These are phyloP conservation scores for Phrynocephalus forsythii DNA, from an alignment of 2,797 vertebrate genomes.

Conservation along the genomic window DNA sequence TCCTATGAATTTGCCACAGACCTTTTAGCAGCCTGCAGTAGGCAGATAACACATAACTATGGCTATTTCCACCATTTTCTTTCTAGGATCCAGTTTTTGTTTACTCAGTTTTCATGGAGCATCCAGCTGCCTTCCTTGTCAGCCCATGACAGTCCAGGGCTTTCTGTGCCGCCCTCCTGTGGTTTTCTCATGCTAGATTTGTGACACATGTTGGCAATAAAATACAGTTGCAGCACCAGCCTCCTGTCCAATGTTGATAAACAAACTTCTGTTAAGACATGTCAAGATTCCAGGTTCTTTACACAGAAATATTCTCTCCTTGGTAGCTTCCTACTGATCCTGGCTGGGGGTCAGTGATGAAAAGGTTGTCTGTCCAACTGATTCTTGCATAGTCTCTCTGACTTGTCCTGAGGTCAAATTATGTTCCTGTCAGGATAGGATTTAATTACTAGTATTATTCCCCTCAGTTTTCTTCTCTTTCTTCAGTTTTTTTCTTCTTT, in stretches of 20 bases:
- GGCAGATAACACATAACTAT: background rate
- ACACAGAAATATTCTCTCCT: too few species aligned
- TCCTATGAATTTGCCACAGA: background rate
- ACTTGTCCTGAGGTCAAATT: background rate
- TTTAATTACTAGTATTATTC: background rate
- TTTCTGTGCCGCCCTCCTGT: background rate
- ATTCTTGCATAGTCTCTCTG: background rate
- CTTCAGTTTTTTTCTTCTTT: background rate
- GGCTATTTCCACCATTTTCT: background rate
- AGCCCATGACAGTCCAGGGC: too few species aligned
- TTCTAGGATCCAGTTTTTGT: background rate
- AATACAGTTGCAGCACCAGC: background rate
- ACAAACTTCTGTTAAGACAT: background rate
- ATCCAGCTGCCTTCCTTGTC: background rate
- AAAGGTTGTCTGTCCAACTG: background rate
- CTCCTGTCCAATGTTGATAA: constrained; percentile 1
- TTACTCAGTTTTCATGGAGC: background rate
- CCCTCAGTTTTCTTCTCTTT: background rate
- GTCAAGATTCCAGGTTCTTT: background rate
- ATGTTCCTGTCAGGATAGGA: background rate
- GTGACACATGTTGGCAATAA: background rate
- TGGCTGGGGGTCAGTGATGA: background rate
- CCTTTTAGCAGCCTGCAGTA: background rate
- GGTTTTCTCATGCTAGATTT: background rate
- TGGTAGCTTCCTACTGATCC: background rate